Base-by-base conservation (phyloP, 2,888 invertebrate genomes). In the Epirrhoe tristata region DNA sequence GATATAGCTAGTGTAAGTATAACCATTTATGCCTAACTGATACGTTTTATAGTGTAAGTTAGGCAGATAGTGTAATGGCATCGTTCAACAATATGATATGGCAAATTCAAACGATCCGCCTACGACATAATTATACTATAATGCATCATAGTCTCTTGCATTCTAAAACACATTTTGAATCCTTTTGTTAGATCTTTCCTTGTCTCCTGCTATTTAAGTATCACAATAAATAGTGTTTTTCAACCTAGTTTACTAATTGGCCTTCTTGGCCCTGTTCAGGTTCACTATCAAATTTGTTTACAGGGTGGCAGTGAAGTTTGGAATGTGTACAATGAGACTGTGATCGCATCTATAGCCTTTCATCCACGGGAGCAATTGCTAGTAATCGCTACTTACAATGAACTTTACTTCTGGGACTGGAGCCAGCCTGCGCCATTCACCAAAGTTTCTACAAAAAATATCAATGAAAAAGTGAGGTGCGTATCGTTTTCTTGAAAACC, bases 401-500 rank as follows among this genome's bases (percentile, higher is more conserved):
- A 97, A 84, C 93, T 98, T 7, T 96, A 97, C 83, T 97, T 98
- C 87, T 98, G 98, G 98, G 97, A 98, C 82, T 98, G 98, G 98
- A 96, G 95, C 78, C 95, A 95, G 76, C 95, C 96, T 0, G 94
- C 96, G 65, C 97, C 97, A 0, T 96, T 97, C 82, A 96, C 96
- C 58, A 95, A 95, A 81, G 95, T 96, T 67, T 94, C 95, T 39
- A 98, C 98, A n/a, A 94, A 94, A 70, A 95, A 95, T 83, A 94
- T 95, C 24, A 96, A 96, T 86, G 97, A 98, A 87, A 97, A 97
- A 95, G 96, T 98, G 77, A 94, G 96, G 96, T 96, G 85, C 77
- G 93, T 82, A 43, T 43, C 34, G 34, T 7, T 34, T 12, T 12
- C 39, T 43, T 43, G 10, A 4, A 43, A 43, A 1, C 39, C 1